Evolutionary conservation across 2,113 vertebrate species (phyloP).

Genomic region (Odobenus rosmarus): DNA sequence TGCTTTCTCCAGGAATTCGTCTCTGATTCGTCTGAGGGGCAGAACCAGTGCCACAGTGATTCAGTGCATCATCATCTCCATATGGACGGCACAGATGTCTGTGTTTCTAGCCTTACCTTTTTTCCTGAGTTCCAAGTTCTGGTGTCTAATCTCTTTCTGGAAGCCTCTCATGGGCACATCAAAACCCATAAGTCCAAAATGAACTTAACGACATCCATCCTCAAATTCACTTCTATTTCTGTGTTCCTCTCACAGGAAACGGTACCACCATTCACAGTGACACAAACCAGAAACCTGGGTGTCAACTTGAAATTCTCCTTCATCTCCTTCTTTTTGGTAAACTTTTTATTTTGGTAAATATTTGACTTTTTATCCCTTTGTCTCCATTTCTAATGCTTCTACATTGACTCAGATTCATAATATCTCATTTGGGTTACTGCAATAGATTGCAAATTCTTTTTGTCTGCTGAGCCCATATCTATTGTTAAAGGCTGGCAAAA

Average conservation of each 20-base stretch:
- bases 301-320: neutral
- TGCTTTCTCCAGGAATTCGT: neutral
- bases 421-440: neutral
- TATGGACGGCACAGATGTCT: neutral
- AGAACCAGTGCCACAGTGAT: neutral
- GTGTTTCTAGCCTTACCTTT: neutral
- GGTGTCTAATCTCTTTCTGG: neutral
- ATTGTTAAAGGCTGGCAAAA: neutral
- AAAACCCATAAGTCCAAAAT: neutral
- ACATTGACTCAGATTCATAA: neutral
- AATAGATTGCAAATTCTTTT: neutral
- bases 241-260: neutral
- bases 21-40: neutral
- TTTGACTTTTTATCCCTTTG: neutral
- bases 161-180: neutral
- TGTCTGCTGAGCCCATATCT: neutral
- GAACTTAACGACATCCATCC: neutral
- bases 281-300: neutral
- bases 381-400: neutral
- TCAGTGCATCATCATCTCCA: neutral
- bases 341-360: neutral
- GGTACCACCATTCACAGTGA: neutral
- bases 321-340: neutral
- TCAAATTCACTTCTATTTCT: neutral
- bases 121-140: neutral